Base-by-base conservation (phyloP, 2,113 vertebrate genomes). In the Varanus salvator region DNA sequence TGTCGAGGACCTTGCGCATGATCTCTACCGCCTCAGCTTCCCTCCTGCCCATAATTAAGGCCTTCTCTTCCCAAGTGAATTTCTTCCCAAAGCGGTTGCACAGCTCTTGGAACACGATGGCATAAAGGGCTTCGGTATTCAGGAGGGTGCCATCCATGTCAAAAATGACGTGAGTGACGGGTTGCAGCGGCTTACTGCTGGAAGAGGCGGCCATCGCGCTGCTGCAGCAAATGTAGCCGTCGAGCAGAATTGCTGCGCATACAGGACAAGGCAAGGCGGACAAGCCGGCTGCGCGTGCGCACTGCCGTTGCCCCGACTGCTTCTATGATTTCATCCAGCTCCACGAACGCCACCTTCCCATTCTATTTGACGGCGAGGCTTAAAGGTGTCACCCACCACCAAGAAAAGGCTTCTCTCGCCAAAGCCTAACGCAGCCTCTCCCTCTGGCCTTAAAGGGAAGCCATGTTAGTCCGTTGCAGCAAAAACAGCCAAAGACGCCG, bases 131-230 rank as follows among this genome's bases (percentile, higher is more conserved):
- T 68, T 99, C 98, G 0, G 98, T 99, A 91, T 99, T 98, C 98
- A 99, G 96, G 8, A 99, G 96, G 4, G 99, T 95, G 54, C 98
- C 98, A 90, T 99, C 99, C 98, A 99, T 98, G 95, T 99, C 98
- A 90, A 99, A 99, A 83, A 99, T 92, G 2, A 99, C 97, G 97
- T 98, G 97, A 87, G 96, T 98, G 92, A 98, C 98, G 0, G 97
- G 97, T 57, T 95, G 95, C 89, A 89, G 97, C 0, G 60, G 12
- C 5, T 87, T 72, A 3, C 48, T 4, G 38, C 90, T 25, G 0
- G 9, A 4, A 15, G 87, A 50, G 1, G 84, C 74, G n/a, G 96
- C 87, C 96, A 97, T 96, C 12, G 19, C 57, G 14, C 4, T 25
- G 4, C 0, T 1, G 31, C 57, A 21, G 11, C 31, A 74, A 27